Conservation (phyloP, 2,888 invertebrate species). For the Trilocha varians region DNA sequence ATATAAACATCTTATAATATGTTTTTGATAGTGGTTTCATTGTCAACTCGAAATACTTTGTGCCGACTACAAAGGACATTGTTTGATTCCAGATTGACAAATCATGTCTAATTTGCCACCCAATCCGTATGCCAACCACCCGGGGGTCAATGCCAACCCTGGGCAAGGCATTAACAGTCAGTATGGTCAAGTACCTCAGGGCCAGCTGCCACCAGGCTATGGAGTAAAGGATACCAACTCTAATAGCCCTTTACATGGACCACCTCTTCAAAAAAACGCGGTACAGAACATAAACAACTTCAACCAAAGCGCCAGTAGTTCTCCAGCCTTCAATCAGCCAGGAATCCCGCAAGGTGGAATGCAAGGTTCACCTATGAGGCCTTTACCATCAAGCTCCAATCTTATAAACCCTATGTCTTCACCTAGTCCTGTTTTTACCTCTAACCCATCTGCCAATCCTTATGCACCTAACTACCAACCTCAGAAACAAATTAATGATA, state of each 20-base stretch:
- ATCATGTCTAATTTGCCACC: constrained; percentile 64
- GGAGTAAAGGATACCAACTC: constrained; percentile 53
- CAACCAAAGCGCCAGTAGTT: constrained; percentile 53
- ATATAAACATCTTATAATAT: constrained; percentile 31
- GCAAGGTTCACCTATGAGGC: constrained; percentile 43
- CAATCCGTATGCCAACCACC: constrained; percentile 48
- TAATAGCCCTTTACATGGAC: constrained; percentile 40
- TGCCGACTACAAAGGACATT: constrained; percentile 8
- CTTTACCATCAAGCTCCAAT: constrained; percentile 18
- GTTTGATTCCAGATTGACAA: constrained; percentile 56
- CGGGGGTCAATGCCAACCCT: constrained; percentile 40
- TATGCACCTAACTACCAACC: constrained; percentile 34
- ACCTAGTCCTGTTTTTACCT: constrained; percentile 31
- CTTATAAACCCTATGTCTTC: constrained; percentile 27
- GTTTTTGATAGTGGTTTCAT: background rate
- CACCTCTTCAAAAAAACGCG: constrained; percentile 31
- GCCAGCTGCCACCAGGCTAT: constrained; percentile 46
- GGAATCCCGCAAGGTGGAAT: constrained; percentile 35
- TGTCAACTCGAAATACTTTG: constrained; percentile 10
- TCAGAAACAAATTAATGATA: constrained; percentile 56
- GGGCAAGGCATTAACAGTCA: constrained; percentile 34
- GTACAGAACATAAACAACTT: constrained; percentile 43
- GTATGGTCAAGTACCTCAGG: constrained; percentile 39
- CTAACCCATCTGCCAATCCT: constrained; percentile 33
- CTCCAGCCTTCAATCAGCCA: constrained; percentile 59